These are phyloP conservation scores for Dicranocentrus wangi DNA, from an alignment of 2,888 invertebrate species.

Conservation along the genomic window DNA sequence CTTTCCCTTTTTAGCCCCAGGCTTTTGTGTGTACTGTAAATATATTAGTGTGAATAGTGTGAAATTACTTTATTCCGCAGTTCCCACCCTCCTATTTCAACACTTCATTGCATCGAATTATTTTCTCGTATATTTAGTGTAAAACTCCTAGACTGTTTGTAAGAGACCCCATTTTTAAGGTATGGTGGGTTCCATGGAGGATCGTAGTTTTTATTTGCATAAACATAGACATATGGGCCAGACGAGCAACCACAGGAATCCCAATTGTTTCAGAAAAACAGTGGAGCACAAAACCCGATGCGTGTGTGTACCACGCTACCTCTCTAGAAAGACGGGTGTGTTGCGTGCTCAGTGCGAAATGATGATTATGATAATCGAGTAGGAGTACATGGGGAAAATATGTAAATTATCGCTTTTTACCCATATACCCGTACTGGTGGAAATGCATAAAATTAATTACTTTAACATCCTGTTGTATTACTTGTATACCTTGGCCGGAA, in stretches of 20 bases:
- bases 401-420: not conserved
- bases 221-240: no score
- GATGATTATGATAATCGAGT: not conserved
- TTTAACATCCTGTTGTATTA: constrained; percentile 26
- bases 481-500: constrained; percentile 39
- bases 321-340: not conserved
- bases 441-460: constrained; percentile 50
- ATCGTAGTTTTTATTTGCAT: no score
- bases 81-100: constrained; percentile 6
- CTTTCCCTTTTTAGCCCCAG: not conserved
- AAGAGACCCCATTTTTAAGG: no score
- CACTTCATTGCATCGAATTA: constrained; percentile 17
- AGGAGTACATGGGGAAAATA: not conserved
- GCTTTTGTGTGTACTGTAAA: not conserved
- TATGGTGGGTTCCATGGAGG: no score
- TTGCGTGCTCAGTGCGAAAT: constrained; percentile 23
- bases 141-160: no score
- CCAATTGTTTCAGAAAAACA: constrained; percentile 2
- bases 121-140: no score
- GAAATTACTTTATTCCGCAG: not conserved
- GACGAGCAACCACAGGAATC: constrained; percentile 40
- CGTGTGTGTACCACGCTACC: not conserved
- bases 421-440: not conserved
- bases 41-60: not conserved
- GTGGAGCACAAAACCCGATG: not conserved